Evolutionary conservation across 2,113 vertebrate genomes (phyloP).

Genomic region (Herpetotheres cachinnans): DNA sequence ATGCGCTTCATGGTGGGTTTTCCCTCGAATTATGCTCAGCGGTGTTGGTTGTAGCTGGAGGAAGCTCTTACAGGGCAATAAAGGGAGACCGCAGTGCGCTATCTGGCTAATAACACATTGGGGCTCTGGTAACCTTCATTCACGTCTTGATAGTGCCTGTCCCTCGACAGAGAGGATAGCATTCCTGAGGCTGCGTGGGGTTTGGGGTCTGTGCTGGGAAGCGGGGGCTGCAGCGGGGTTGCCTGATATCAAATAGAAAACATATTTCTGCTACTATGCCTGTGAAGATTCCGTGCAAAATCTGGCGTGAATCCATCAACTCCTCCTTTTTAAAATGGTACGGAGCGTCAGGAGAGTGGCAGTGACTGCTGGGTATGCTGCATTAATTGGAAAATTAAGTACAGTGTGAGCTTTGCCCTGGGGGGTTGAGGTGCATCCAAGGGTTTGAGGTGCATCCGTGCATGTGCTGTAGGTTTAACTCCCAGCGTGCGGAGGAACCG

Average conservation of each 20-base stretch:
- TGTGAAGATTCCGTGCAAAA: neutral
- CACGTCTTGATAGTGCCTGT: fast-evolving
- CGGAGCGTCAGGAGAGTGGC: neutral
- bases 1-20: neutral
- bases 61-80: neutral
- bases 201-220: neutral
- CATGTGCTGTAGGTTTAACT: neutral
- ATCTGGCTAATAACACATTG: fast-evolving
- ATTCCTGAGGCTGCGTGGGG: neutral
- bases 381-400: neutral
- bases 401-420: fast-evolving
- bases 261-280: neutral
- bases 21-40: neutral
- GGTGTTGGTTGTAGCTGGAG: neutral
- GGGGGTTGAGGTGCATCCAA: neutral
- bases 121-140: neutral
- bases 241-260: neutral
- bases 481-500: neutral
- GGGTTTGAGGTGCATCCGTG: neutral
- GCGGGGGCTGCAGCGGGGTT: neutral
- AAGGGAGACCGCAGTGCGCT: neutral
- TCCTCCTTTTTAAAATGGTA: neutral
- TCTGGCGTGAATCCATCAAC: neutral
- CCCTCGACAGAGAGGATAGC: too few relatives aligned
- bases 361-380: neutral